These are phyloP conservation scores for Holacanthus passer DNA, from an alignment of 2,113 vertebrate genomes.

Conservation along the genomic window DNA sequence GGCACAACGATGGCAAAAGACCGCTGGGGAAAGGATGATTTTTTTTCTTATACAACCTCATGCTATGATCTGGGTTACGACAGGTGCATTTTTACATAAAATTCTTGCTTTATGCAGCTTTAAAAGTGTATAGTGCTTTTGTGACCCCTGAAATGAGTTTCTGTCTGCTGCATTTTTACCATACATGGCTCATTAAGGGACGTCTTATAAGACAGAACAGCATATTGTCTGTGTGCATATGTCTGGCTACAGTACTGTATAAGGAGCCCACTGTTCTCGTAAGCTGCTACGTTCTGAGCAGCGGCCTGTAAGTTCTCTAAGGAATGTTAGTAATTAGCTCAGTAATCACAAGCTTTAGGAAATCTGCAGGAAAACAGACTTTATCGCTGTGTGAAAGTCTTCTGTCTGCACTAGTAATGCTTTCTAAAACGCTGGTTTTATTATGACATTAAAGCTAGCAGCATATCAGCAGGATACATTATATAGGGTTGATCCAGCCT, in stretches of 20 bases:
- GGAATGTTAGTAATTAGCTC: slow-evolving; percentile 85
- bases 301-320: slow-evolving; percentile 69
- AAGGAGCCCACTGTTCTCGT: slow-evolving; percentile 78
- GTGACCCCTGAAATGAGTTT: slow-evolving; percentile 20
- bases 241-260: slow-evolving; percentile 61
- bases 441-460: slow-evolving; percentile 35
- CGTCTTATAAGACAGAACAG: slow-evolving; percentile 61
- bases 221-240: slow-evolving; percentile 65
- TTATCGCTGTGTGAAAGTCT: slow-evolving; percentile 72
- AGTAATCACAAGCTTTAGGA: slow-evolving; percentile 82
- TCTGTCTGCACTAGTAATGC: slow-evolving; percentile 36
- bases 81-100: slow-evolving; percentile 19
- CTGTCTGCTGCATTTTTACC: slow-evolving; percentile 41
- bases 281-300: slow-evolving; percentile 65
- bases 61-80: neutral
- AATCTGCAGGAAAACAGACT: slow-evolving; percentile 77
- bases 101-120: neutral
- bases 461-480: slow-evolving; percentile 16
- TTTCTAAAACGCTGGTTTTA: slow-evolving; percentile 33
- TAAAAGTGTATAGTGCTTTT: neutral
- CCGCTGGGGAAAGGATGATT: neutral
- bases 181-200: slow-evolving; percentile 39
- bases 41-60: neutral
- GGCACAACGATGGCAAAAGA: neutral
- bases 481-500: neutral